Evolutionary conservation across 2,888 invertebrate genomes (phyloP).

Genomic region (Drosophila yooni): DNA sequence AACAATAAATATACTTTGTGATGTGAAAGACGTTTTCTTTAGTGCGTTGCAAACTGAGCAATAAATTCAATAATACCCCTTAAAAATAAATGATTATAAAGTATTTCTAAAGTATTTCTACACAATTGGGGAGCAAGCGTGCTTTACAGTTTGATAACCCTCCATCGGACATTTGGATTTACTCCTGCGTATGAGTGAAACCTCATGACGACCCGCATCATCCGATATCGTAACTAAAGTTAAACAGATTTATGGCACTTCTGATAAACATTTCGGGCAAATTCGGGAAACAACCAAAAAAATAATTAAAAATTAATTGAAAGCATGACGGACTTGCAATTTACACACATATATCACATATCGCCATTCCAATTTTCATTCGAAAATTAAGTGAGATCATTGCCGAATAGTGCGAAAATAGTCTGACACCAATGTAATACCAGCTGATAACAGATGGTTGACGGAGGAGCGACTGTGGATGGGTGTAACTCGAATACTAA

Average conservation of each 20-base stretch:
- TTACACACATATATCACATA: not conserved
- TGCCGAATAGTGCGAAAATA: not conserved
- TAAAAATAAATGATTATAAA: not conserved
- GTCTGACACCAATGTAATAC: not conserved
- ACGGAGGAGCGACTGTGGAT: too few species aligned
- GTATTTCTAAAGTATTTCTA: conserved; percentile 6
- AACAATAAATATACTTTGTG: not conserved
- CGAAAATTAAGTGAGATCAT: not conserved
- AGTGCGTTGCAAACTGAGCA: not conserved
- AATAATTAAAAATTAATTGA: not conserved
- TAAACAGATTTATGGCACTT: conserved; percentile 21
- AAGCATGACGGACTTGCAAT: not conserved
- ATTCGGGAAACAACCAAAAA: not conserved
- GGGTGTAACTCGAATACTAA: not conserved
- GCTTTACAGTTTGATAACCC: conserved; percentile 12
- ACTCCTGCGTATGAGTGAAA: not conserved
- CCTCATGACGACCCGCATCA: conserved; percentile 34
- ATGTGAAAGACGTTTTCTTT: not conserved
- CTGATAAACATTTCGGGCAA: not conserved
- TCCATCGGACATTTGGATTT: conserved; percentile 21
- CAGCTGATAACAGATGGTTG: not conserved
- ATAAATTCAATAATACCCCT: not conserved
- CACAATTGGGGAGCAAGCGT: conserved; percentile 22
- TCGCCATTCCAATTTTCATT: not conserved
- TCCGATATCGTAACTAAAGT: conserved; percentile 26